These are phyloP conservation scores for Muscidifurax raptorellus DNA, from an alignment of 1,140 invertebrate species.

Conservation along the genomic window DNA sequence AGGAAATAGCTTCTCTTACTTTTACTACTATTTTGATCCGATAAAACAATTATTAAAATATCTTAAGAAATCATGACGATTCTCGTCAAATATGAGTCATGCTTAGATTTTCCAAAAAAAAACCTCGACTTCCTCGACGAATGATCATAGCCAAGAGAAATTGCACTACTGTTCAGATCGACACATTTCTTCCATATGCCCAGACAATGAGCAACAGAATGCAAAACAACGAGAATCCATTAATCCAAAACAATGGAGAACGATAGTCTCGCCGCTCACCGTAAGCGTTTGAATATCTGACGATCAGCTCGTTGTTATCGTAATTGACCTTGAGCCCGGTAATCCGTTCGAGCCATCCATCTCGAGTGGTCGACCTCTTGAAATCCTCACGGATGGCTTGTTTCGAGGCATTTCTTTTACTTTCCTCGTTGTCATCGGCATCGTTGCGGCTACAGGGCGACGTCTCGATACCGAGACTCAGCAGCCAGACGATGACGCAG, in stretches of 20 bases:
- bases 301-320: background rate
- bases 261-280: background rate
- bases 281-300: background rate
- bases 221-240: background rate
- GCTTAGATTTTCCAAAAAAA: too few species aligned
- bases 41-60: too few species aligned
- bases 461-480: background rate
- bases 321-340: constrained; percentile 22
- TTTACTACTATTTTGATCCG: background rate
- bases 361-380: background rate
- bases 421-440: background rate
- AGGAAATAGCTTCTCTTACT: background rate
- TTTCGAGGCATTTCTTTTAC: background rate
- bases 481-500: constrained; percentile 15
- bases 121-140: too few species aligned
- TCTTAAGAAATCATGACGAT: too few species aligned
- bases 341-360: background rate
- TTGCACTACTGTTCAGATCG: too few species aligned
- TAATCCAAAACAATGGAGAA: background rate
- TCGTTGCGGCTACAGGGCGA: background rate
- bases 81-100: too few species aligned
- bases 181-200: too few species aligned
- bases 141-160: too few species aligned
- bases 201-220: too few species aligned
- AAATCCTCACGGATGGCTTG: background rate